Conservation (phyloP, 1,140 invertebrate genomes). For the Cecropterus lyciades region DNA sequence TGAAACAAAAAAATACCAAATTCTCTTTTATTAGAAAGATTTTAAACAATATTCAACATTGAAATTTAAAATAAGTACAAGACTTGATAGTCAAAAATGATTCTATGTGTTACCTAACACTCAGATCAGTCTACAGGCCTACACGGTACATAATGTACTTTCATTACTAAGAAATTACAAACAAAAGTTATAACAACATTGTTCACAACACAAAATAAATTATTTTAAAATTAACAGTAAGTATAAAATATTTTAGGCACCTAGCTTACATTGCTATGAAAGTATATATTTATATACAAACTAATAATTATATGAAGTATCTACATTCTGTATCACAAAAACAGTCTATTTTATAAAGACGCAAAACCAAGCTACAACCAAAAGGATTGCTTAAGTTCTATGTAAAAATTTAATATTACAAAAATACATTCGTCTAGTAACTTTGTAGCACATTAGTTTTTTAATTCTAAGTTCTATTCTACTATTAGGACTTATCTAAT, state of each 20-base stretch:
- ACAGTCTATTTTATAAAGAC: slow-evolving; percentile 39
- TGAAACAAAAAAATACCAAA: not conserved
- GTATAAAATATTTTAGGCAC: slow-evolving; percentile 39
- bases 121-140: slow-evolving; percentile 41
- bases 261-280: slow-evolving; percentile 29
- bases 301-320: slow-evolving; percentile 18
- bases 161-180: slow-evolving; percentile 14
- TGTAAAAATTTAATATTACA: slow-evolving; percentile 16
- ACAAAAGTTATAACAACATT: slow-evolving; percentile 25
- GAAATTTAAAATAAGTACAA: slow-evolving; percentile 19
- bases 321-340: slow-evolving; percentile 37
- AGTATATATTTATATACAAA: slow-evolving; percentile 32
- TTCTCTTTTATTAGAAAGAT: slow-evolving; percentile 11
- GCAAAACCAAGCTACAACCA: slow-evolving; percentile 23
- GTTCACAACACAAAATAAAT: slow-evolving; percentile 48
- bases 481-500: slow-evolving; percentile 18
- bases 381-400: slow-evolving; percentile 13
- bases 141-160: slow-evolving; percentile 11
- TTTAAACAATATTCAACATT: slow-evolving; percentile 14
- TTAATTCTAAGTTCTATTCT: slow-evolving; percentile 21
- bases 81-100: not conserved
- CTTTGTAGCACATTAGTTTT: slow-evolving; percentile 24
- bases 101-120: slow-evolving; percentile 16
- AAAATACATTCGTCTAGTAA: slow-evolving; percentile 21
- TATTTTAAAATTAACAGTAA: slow-evolving; percentile 44